Evolutionary conservation across 2,888 invertebrate species (phyloP).

Genomic region (Exocentrus adspersus): DNA sequence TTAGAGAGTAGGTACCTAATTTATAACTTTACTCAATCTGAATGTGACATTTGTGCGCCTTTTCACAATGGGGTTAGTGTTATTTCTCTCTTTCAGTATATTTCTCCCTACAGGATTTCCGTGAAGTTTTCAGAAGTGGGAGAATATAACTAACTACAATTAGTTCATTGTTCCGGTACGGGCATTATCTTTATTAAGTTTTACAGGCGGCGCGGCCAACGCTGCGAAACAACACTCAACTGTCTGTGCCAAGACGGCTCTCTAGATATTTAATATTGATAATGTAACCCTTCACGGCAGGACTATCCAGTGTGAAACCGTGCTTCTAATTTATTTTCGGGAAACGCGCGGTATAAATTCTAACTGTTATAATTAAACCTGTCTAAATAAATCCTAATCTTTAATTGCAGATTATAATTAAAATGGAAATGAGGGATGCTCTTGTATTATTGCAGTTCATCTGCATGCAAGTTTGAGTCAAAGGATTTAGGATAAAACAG

Average conservation of each 20-base stretch:
- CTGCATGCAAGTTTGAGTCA: conserved; percentile 3
- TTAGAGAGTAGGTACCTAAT: too few relatives aligned
- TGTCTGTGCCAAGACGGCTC: conserved; percentile 55
- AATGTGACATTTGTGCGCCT: too few relatives aligned
- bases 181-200: conserved; percentile 62
- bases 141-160: conserved; percentile 59
- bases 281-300: conserved; percentile 57
- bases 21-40: too few relatives aligned
- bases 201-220: conserved; percentile 54
- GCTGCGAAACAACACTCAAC: conserved; percentile 55
- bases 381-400: conserved; percentile 41
- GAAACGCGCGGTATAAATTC: conserved; percentile 54
- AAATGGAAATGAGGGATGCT: conserved; percentile 18
- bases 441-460: conserved; percentile 16
- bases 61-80: not conserved
- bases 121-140: conserved; percentile 14
- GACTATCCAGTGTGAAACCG: conserved; percentile 51
- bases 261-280: conserved; percentile 59
- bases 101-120: conserved; percentile 4
- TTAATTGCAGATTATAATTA: conserved; percentile 27
- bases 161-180: conserved; percentile 61
- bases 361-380: conserved; percentile 53
- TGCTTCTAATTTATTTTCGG: conserved; percentile 55
- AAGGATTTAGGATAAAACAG: too few relatives aligned
- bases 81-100: conserved; percentile 3